Base-by-base conservation (phyloP, 2,888 invertebrate genomes). In the Parnassius glacialis region DNA sequence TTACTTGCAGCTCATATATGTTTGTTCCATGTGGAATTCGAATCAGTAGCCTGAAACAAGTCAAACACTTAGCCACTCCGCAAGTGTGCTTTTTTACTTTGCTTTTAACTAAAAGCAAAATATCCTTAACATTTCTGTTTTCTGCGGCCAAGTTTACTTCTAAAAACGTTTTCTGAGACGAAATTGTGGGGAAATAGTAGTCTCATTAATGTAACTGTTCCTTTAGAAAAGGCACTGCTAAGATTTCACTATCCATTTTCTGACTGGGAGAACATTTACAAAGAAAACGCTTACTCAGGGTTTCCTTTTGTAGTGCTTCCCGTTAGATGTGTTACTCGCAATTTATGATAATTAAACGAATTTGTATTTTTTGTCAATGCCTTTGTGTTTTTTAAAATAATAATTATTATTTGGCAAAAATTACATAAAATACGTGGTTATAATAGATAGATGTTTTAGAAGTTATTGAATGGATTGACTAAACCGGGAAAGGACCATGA, bases 151-250 rank as follows among this genome's bases (percentile, higher is more conserved):
- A 34, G 34, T 34, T 34, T 34, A 7, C 5, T 7, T 9, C 43
- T 43, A 43, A 43, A 10, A 43, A 11, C 43, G 43, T 43, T 43
- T 11, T 48, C 9, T 13, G 48, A 16, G 13, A 48, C 13, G 13
- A n/a, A 13, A 57, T 57, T 45, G 48, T 20, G 47, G 53, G 41
- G 41, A 34, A 59, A 52, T 56, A 42, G 58, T 52, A 41, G 68
- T 61, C 65, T 69, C 71, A 71, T 74, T 74, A 74, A 67, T 64
- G 70, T 66, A 69, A 63, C 64, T 62, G 65, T 68, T 68, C 70
- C 71, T 70, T 73, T 73, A 72, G 66, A 67, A 64, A 68, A 68
- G 69, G 67, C 62, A 68, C 66, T 67, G 54, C 69, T 67, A 68
- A 69, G 73, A 70, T 70, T 73, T 69, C 61, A 59, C 66, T 57